Evolutionary conservation across 53 echinoderm and acorn worm genomes (phyloP).

Genomic region (Echinarachnius parma): DNA sequence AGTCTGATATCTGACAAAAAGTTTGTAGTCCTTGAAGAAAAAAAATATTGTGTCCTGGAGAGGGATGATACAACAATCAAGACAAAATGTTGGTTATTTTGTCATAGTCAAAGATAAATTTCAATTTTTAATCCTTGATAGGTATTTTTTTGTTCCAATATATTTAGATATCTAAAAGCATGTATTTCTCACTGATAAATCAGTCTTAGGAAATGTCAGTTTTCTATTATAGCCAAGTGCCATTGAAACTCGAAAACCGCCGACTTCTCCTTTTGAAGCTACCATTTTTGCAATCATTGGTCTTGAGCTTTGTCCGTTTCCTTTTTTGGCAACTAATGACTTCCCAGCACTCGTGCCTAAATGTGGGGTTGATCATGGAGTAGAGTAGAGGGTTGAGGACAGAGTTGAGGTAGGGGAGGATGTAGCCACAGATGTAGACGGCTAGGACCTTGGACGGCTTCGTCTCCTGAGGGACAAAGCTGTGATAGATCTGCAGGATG

Average conservation of each 20-base stretch:
- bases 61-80: too few species aligned
- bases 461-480: slow-evolving; percentile 23
- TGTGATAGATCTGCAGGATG: slow-evolving; percentile 73
- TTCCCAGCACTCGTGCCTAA: slow-evolving; percentile 73
- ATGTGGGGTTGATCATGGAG: slow-evolving; percentile 84
- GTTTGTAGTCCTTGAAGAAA: too few species aligned
- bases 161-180: too few species aligned
- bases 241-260: slow-evolving; percentile 24
- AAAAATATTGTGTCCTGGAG: too few species aligned
- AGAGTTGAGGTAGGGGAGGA: slow-evolving; percentile 92
- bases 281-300: slow-evolving; percentile 18
- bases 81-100: too few species aligned
- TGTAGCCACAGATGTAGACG: slow-evolving; percentile 69
- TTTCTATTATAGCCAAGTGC: slow-evolving; percentile 18
- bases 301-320: neutral
- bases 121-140: too few species aligned
- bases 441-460: slow-evolving; percentile 8
- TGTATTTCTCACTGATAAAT: too few species aligned
- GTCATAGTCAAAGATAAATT: too few species aligned
- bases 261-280: slow-evolving; percentile 13
- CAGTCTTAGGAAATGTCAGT: neutral
- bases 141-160: too few species aligned
- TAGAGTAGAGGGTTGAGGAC: slow-evolving; percentile 88
- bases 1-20: too few species aligned
- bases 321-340: slow-evolving; percentile 48